Percentiles rank a stretch among this genome's conserved stretches.
These are phyloP conservation scores for Crotalus viridis DNA, from an alignment of 2,113 vertebrate species.

Conservation along the genomic window DNA sequence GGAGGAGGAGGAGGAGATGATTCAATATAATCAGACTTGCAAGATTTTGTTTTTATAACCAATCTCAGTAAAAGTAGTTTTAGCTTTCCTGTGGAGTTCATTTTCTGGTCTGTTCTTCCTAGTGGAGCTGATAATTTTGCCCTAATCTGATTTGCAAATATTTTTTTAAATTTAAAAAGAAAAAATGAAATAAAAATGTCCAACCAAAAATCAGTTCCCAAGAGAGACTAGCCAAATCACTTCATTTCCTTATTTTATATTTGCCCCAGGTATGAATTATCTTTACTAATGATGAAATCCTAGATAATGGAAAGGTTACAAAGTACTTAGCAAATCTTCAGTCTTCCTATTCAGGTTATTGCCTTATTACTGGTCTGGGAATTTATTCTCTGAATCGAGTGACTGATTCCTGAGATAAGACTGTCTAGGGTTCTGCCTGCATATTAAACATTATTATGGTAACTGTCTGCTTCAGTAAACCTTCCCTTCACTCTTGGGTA, in stretches of 20 bases:
- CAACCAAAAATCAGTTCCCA: neutral
- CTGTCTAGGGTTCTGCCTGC: neutral
- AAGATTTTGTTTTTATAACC: neutral
- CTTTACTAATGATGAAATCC: neutral
- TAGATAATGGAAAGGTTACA: neutral
- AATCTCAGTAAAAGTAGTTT: neutral
- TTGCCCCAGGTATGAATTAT: neutral
- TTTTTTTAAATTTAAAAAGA: neutral
- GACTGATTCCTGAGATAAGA: neutral
- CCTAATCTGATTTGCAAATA: neutral
- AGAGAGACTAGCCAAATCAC: neutral
- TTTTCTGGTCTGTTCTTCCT: neutral
- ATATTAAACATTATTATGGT: neutral
- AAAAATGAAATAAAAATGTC: neutral
- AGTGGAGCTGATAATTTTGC: neutral
- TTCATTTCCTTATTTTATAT: neutral
- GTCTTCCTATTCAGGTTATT: neutral
- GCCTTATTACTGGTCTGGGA: neutral
- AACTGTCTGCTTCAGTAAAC: neutral
- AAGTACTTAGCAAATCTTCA: neutral
- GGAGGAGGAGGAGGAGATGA: neutral
- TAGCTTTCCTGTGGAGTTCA: neutral
- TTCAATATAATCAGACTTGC: neutral
- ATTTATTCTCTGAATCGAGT: neutral
- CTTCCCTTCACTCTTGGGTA: neutral